Base-by-base conservation (phyloP, 2,888 invertebrate species). In the Heliconius aoede region DNA sequence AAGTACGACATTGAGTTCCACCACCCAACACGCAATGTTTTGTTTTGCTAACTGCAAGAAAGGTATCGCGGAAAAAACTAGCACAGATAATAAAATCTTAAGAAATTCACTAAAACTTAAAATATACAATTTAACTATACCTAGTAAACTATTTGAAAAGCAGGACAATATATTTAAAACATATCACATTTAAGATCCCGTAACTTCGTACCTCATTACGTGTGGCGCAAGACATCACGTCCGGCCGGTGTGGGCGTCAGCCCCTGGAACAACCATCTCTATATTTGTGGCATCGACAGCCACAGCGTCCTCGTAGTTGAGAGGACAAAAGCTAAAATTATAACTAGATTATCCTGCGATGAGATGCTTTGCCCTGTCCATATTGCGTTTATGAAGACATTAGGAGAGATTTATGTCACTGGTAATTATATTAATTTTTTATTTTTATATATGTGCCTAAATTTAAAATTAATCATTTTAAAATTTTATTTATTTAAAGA, bases 221-320 rank as follows among this genome's bases (percentile, higher is more conserved):
- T 95, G 32, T 95, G 95, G 95, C 91, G 93, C 60, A 94, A 95
- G 86, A 93, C 95, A 64, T 94, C 95, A 1, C 92, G 97, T 82
- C 97, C 97, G 0, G 95, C 96, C 30, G 97, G 97, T 1, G 90
- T 97, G 0, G 96, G 95, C 0, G 90, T 96, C 18, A 95, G 96
- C 51, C 96, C 96, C 0, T 96, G 96, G 95, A 93, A 92, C 80
- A 95, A 95, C 73, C 94, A 95, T 69, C 87, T 95, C 0, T 95
- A 95, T 84, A 94, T 97, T 65, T 96, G 96, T 81, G 95, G 96
- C 3, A 95, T 96, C 81, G 97, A 97, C 82, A 95, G 95, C 65
- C 96, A 96, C 64, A 94, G 95, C 73, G 93, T 95, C 7, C 86
- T 95, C 28, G 95, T 94, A 7, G 90, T 94, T 30, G 94, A 94